phyloP scores from a whole-genome alignment of 2,797 vertebrate species.

The Xenopus petersii region DNA sequence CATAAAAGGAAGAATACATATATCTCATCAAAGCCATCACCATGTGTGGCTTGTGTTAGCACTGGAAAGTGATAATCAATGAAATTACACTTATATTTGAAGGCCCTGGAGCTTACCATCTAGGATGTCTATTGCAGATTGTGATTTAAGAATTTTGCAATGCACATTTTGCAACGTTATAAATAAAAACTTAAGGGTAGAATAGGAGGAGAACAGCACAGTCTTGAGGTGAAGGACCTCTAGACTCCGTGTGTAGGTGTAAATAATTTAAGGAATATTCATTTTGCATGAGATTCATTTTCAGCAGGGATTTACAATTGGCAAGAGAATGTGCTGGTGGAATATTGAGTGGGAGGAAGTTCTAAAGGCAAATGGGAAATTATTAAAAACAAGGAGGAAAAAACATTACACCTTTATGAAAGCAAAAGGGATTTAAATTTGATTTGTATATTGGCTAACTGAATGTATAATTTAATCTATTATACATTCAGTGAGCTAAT shows the following conservation, averaged over 20 bases:
- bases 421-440: no score
- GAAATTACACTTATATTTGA: no score
- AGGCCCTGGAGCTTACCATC: no score
- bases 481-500: no score
- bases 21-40: no score
- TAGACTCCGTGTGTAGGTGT: neutral
- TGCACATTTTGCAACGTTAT: neutral
- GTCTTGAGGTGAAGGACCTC: neutral
- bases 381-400: neutral
- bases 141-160: neutral
- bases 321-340: neutral
- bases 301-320: neutral
- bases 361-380: neutral
- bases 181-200: neutral
- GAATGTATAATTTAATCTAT: no score
- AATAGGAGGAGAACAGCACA: neutral
- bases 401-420: no score
- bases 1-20: no score
- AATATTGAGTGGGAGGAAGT: slow-evolving; percentile 3
- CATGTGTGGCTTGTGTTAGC: no score
- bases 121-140: neutral
- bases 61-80: no score
- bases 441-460: no score
- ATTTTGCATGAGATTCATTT: neutral
- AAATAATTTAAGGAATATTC: slow-evolving; percentile 7